Percentiles rank a stretch among this genome's conserved stretches.
Conservation (phyloP, 2,888 invertebrate species). For the Entomobrya proxima region DNA sequence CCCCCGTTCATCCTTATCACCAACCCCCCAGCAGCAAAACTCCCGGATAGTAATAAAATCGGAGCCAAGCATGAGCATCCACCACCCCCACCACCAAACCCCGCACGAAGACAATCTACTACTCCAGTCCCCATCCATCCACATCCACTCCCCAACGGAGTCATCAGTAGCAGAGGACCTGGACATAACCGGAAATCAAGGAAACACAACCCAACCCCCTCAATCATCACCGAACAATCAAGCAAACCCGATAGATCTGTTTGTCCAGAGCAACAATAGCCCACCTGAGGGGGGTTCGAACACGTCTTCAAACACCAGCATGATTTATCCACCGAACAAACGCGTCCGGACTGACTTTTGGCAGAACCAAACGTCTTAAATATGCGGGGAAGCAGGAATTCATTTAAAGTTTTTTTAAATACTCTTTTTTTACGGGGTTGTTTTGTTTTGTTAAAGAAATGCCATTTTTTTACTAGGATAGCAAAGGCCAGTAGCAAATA, state of each 20-base stretch:
- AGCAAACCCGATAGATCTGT: constrained; percentile 46
- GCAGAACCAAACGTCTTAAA: constrained; percentile 54
- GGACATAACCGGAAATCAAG: not conserved
- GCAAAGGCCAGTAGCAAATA: too few species aligned
- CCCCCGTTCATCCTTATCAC: not conserved
- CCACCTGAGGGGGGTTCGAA: not conserved
- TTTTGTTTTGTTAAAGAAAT: not conserved
- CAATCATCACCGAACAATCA: not conserved
- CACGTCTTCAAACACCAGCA: not conserved
- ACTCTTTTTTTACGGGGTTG: not conserved
- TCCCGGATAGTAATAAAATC: constrained; percentile 40
- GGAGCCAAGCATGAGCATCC: constrained; percentile 32
- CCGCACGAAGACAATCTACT: constrained; percentile 31
- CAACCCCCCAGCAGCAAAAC: constrained; percentile 10
- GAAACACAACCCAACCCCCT: not conserved
- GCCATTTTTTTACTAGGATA: not conserved
- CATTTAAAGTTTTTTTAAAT: constrained; percentile 9
- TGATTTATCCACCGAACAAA: constrained; percentile 55
- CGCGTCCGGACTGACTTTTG: constrained; percentile 54
- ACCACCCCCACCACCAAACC: constrained; percentile 19
- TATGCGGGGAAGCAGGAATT: not conserved
- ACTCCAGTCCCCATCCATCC: constrained; percentile 46
- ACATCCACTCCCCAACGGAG: constrained; percentile 46
- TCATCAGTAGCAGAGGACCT: not conserved
- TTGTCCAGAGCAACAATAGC: constrained; percentile 29